Evolutionary conservation across 2,888 invertebrate species (phyloP), one percentile per base, ranked within the genome.

Genomic region (Chrysolina oricalcia): DNA sequence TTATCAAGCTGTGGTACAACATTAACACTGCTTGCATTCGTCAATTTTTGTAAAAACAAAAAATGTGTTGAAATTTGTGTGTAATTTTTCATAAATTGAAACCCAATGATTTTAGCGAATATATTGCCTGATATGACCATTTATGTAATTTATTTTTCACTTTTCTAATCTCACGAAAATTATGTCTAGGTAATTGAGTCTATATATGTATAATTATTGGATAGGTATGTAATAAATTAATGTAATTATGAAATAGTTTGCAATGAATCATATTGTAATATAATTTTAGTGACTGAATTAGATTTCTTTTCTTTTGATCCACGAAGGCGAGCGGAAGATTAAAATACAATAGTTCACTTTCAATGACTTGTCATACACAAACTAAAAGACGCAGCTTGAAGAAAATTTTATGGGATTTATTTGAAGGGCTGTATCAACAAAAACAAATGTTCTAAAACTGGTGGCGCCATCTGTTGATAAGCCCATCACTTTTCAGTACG

Each of bases 81-180:
- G 11, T 53, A 53, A 2, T 21, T 19, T 53, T 43, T 43, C 15
- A 43, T 43, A 15, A 43, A 43, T 53, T 53, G 11, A 11, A 23
- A 15, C 10, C 15, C n/a, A 27, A 59, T 59, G 35, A 59, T 27
- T 59, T 59, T 59, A 35, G 35, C 59, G n/a, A 35, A 17, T 27
- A 59, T 27, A 59, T 59, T 59, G 17, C n/a, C 35, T 35, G 13
- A 27, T 17, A 17, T 50, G 19, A 59, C n/a, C 23, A 27, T 59
- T 23, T 59, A 59, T 27, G 59, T 59, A 27, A 35, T n/a, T 59
- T 59, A 17, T 17, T 59, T 35, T 23, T 59, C 59, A 59, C n/a
- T 59, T 59, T 59, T 59, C 15, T 59, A 23, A 59, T 6, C 1
- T 23, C 59, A 59, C n/a, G 35, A 59, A 59, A 59, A 59, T 59